These are phyloP conservation scores for Athetis lepigone DNA, from an alignment of 2,888 invertebrate species.

Conservation along the genomic window DNA sequence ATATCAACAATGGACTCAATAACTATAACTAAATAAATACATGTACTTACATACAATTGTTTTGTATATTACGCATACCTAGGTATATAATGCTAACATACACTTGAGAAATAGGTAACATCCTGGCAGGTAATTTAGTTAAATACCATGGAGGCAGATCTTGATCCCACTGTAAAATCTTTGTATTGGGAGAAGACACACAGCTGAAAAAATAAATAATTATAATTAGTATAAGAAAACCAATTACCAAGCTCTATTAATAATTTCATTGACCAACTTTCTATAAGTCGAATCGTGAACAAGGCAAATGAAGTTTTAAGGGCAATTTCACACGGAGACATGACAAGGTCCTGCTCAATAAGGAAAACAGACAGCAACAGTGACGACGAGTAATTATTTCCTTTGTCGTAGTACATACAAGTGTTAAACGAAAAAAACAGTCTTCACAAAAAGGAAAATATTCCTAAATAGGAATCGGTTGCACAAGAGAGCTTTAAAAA, in stretches of 20 bases:
- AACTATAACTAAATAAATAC: constrained; percentile 85
- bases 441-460: no score
- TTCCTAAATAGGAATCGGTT: no score
- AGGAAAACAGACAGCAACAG: no score
- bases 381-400: no score
- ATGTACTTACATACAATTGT: constrained; percentile 65
- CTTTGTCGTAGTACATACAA: no score
- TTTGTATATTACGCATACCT: constrained; percentile 63
- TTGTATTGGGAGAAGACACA: constrained; percentile 98
- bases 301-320: no score
- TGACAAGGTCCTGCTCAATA: no score
- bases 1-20: constrained; percentile 90
- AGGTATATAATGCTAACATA: constrained; percentile 62
- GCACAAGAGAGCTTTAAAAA: no score
- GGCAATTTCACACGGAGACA: no score
- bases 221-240: constrained; percentile 17
- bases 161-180: constrained; percentile 96
- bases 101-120: constrained; percentile 68
- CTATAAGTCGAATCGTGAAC: background rate
- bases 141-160: constrained; percentile 93
- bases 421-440: no score
- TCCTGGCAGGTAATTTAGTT: constrained; percentile 80
- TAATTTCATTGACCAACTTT: background rate
- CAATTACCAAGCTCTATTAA: background rate
- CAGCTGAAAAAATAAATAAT: constrained; percentile 92